Base-by-base conservation (phyloP, 1,140 invertebrate species). In the Diachasmimorpha longicaudata region DNA sequence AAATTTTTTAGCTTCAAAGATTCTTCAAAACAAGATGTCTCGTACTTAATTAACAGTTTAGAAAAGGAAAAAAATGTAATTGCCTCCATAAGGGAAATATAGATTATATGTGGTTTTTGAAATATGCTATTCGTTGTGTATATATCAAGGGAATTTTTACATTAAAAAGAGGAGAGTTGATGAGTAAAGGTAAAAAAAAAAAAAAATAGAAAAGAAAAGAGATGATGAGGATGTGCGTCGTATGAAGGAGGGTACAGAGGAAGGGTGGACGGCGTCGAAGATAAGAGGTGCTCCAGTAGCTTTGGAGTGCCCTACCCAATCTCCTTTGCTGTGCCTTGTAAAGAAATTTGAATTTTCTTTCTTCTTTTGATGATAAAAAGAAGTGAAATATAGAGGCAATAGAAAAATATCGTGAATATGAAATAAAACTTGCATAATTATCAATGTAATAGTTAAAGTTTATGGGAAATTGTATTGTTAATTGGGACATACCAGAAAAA, bases 261-360 rank as follows among this genome's bases (percentile, higher is more conserved):
- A 25, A 31, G 21, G 36, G 58, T 66, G 42, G 66, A 68, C 66
- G 66, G 66, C 66, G 66, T 68, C 48, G 66, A 69, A 69, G 66
- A 76, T 16, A 68, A 68, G 66, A 68, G 66, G 36, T 36, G 36
- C 66, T 68, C 14, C 13, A 68, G 66, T 68, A 13, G 36, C 42
- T 36, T 39, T 68, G 36, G n/a, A 39, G 19, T 42, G n/a, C 68
- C 72, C 44, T 58, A 74, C 14, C 36, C 16, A 11, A 4, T 37
- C 23, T 42, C 75, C 70, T 46, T 72, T 36, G 11, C 11, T 66
- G 10, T 13, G 36, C 31, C 66, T 36, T 16, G 9, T 68, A 4
- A 68, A 68, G 31, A 21, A 63, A 63, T 63, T 63, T 11, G 16
- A 25, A 63, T 63, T 63, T 63, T n/a, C n/a, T 63, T 63, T 11